Conservation (phyloP, 2,888 invertebrate genomes). For the Candidula unifasciata region DNA sequence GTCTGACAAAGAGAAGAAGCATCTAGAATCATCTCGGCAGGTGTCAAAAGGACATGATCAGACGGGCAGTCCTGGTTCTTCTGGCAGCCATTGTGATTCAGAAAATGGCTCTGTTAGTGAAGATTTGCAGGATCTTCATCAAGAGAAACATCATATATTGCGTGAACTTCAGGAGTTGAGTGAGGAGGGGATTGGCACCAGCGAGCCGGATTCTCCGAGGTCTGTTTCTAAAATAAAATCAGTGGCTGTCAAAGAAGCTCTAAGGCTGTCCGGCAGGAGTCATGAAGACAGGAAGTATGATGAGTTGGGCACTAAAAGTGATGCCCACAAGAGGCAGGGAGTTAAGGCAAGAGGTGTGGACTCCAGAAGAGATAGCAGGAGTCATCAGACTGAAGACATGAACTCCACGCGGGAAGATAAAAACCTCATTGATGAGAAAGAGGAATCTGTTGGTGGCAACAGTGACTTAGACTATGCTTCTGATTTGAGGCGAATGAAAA, state of each 20-base stretch:
- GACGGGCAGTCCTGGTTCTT: constrained; percentile 66
- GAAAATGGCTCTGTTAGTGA: constrained; percentile 81
- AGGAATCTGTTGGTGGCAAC: constrained; percentile 38
- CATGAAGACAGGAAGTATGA: constrained; percentile 26
- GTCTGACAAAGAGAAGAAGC: constrained; percentile 3
- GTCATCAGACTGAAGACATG: constrained; percentile 25
- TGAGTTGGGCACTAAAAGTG: neutral
- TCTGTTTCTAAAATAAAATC: constrained; percentile 45
- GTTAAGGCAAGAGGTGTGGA: constrained; percentile 22
- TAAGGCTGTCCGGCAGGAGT: constrained; percentile 28
- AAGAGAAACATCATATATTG: constrained; percentile 74
- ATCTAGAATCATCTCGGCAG: neutral
- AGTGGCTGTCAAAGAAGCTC: constrained; percentile 46
- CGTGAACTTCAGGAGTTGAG: constrained; percentile 74
- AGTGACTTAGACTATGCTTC: constrained; percentile 49
- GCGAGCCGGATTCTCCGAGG: constrained; percentile 61
- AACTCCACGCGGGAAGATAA: constrained; percentile 42
- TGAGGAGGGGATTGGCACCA: constrained; percentile 64
- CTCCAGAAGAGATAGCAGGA: constrained; percentile 24
- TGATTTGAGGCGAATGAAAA: constrained; percentile 28
- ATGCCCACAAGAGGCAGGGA: neutral
- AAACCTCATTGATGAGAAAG: constrained; percentile 34
- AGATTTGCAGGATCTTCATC: constrained; percentile 71
- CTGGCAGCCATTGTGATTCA: constrained; percentile 72
- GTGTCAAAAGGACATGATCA: constrained; percentile 37